Percentiles rank a stretch among this genome's conserved stretches.
phyloP scores from a whole-genome alignment of 2,888 invertebrate species.

The Seira sanloemensis region DNA sequence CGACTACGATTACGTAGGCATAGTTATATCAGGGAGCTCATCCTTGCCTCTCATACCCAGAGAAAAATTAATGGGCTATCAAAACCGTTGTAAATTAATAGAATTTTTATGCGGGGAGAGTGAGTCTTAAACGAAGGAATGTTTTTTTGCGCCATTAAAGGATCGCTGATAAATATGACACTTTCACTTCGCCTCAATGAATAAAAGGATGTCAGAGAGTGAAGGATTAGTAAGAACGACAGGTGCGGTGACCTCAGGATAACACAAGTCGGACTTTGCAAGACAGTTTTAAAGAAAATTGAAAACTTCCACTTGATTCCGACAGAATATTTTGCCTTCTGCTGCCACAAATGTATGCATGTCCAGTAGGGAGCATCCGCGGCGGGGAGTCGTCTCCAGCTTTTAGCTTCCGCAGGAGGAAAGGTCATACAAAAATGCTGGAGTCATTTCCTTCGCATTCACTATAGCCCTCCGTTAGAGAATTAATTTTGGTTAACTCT shows the following conservation, averaged over 20 bases:
- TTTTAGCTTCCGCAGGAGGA: conserved; percentile 56
- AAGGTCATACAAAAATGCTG: too few species aligned
- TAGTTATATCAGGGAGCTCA: conserved; percentile 48
- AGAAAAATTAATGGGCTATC: conserved; percentile 62
- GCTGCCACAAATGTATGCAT: background rate
- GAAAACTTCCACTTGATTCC: background rate
- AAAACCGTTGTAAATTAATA: conserved; percentile 34
- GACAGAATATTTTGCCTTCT: too few species aligned
- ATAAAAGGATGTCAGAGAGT: background rate
- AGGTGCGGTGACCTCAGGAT: conserved; percentile 61
- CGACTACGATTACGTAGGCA: conserved; percentile 21
- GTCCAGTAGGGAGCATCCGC: conserved; percentile 12
- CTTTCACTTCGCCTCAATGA: conserved; percentile 47
- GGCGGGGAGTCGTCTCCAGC: conserved; percentile 60
- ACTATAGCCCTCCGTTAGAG: too few species aligned
- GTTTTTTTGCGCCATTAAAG: conserved; percentile 40
- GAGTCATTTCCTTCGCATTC: too few species aligned
- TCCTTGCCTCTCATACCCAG: conserved; percentile 25
- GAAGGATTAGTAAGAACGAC: conserved; percentile 54
- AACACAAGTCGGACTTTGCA: background rate
- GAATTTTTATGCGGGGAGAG: conserved; percentile 31
- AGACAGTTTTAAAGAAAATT: background rate
- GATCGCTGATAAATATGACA: conserved; percentile 61
- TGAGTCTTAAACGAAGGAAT: conserved; percentile 12
- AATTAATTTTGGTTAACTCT: too few species aligned